Percentiles rank a stretch among this genome's conserved stretches.
phyloP scores from a whole-genome alignment of 2,888 invertebrate genomes.

The Brachyopa scutellaris region DNA sequence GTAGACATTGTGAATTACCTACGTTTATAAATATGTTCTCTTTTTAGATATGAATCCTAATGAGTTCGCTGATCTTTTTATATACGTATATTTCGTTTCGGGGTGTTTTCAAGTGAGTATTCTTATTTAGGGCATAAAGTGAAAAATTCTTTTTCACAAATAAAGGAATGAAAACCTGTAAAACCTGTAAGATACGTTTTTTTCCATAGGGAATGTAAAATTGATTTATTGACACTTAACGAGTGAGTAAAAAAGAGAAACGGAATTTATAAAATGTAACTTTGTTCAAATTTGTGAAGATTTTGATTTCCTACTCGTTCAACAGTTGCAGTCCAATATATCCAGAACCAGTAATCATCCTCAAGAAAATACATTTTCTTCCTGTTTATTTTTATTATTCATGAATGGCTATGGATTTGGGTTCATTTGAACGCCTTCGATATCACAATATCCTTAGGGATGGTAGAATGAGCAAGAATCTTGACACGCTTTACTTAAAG shows the following conservation, averaged over 20 bases:
- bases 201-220: background rate
- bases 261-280: background rate
- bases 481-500: no score
- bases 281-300: no score
- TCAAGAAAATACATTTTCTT: no score
- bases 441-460: background rate
- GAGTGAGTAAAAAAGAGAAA: background rate
- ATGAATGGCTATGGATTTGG: background rate
- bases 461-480: no score
- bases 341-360: no score
- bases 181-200: background rate
- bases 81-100: no score
- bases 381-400: background rate
- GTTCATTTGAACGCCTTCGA: background rate
- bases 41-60: background rate
- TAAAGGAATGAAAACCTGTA: no score
- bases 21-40: no score
- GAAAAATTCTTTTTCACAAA: no score
- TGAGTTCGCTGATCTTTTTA: constrained; percentile 1
- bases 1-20: background rate
- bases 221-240: constrained; percentile 1
- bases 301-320: no score
- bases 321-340: no score
- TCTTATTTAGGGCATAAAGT: no score
- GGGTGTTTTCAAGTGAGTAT: background rate